phyloP scores from a whole-genome alignment of 2,113 vertebrate species.

The Podocnemis expansa region DNA sequence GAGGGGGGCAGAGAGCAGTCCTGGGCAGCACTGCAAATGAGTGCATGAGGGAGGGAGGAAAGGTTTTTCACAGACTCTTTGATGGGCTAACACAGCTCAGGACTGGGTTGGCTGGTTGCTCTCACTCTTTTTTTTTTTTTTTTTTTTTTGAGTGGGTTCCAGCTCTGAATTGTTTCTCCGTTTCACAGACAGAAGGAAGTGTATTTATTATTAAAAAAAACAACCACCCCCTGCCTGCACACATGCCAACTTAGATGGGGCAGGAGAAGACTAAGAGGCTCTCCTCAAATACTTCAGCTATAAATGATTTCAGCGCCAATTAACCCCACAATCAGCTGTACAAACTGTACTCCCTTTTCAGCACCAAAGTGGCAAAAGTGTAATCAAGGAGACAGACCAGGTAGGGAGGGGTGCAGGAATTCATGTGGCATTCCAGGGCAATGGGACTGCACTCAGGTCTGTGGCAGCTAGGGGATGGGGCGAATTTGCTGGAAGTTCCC shows the following conservation, averaged over 20 bases:
- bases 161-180: conserved; percentile 36
- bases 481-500: not conserved
- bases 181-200: not conserved
- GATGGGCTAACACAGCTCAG: conserved; percentile 49
- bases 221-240: not conserved
- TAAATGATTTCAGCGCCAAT: not conserved
- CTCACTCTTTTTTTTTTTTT: not conserved
- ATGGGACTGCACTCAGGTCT: not conserved
- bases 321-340: not conserved
- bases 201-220: not conserved
- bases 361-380: not conserved
- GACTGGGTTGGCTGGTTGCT: conserved; percentile 15
- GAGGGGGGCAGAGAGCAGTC: not conserved
- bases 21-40: not conserved
- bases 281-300: not conserved
- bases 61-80: conserved; percentile 29
- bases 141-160: conserved; percentile 15
- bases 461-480: not conserved
- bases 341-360: not conserved
- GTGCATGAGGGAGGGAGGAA: not conserved
- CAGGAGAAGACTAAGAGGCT: not conserved
- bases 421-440: not conserved
- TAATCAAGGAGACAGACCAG: not conserved
- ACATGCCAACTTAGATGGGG: not conserved
- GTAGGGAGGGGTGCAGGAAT: not conserved